Percentiles rank a stretch among this genome's conserved stretches.
These are phyloP conservation scores for Agonum fuliginosum DNA, from an alignment of 2,888 invertebrate genomes.

Conservation along the genomic window DNA sequence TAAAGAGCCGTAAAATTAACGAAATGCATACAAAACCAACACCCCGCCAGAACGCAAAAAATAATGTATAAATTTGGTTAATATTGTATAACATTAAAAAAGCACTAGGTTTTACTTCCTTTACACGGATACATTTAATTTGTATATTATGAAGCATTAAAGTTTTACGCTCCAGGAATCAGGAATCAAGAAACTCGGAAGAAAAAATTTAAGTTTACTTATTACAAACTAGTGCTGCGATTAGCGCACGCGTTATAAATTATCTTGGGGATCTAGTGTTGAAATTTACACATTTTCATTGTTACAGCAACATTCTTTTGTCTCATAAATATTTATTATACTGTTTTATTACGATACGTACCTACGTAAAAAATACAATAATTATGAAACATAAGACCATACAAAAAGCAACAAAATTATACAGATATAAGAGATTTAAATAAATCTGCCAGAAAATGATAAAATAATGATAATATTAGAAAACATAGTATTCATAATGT, in stretches of 20 bases:
- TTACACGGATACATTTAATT: not conserved
- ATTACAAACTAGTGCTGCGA: not conserved
- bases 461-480: too few relatives aligned
- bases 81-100: not conserved
- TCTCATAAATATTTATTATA: conserved; percentile 25
- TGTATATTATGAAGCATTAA: not conserved
- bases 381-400: too few relatives aligned
- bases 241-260: not conserved
- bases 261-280: not conserved
- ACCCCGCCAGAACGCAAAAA: too few relatives aligned
- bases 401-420: too few relatives aligned
- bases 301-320: conserved; percentile 16
- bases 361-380: too few relatives aligned
- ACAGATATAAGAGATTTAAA: too few relatives aligned
- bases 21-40: too few relatives aligned
- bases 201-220: not conserved
- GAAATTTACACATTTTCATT: conserved; percentile 30
- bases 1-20: too few relatives aligned
- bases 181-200: not conserved
- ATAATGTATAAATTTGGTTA: too few relatives aligned
- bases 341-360: too few relatives aligned
- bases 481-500: too few relatives aligned
- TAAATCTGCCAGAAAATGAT: too few relatives aligned
- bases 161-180: not conserved
- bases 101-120: not conserved